These are phyloP conservation scores for Diplodus sargus DNA, from an alignment of 2,797 vertebrate genomes.

Conservation along the genomic window DNA sequence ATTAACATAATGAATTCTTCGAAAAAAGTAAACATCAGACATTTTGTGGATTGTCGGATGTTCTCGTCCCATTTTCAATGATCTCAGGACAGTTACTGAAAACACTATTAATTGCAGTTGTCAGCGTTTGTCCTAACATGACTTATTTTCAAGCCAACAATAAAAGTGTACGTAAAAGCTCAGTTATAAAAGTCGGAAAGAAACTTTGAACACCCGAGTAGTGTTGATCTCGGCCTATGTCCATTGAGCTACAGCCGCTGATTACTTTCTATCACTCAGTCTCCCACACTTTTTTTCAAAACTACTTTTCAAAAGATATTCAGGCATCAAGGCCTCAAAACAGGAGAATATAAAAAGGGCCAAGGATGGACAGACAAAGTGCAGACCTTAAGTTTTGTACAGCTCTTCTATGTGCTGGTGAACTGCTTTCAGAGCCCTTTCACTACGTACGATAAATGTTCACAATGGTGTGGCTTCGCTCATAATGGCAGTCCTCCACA, in stretches of 20 bases:
- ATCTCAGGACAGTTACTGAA: too few relatives aligned
- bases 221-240: neutral
- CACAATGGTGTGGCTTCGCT: slow-evolving; percentile 55
- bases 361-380: slow-evolving; percentile 52
- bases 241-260: slow-evolving; percentile 1
- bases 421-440: slow-evolving; percentile 54
- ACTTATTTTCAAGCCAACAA: neutral
- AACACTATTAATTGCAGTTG: too few relatives aligned
- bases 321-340: slow-evolving; percentile 31
- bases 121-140: too few relatives aligned
- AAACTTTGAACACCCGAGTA: slow-evolving; percentile 28
- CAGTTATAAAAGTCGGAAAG: slow-evolving; percentile 13
- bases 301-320: slow-evolving; percentile 39
- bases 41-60: too few relatives aligned
- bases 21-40: too few relatives aligned
- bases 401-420: slow-evolving; percentile 36
- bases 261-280: slow-evolving; percentile 35
- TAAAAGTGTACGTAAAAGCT: neutral
- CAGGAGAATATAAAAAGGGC: slow-evolving; percentile 37
- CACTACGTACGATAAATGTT: slow-evolving; percentile 22
- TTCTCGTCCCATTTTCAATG: too few relatives aligned
- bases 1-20: too few relatives aligned
- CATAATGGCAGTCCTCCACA: slow-evolving; percentile 43
- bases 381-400: slow-evolving; percentile 44
- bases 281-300: slow-evolving; percentile 32